Base-by-base conservation (phyloP, 2,113 vertebrate genomes). In the Phaethornis superciliosus region DNA sequence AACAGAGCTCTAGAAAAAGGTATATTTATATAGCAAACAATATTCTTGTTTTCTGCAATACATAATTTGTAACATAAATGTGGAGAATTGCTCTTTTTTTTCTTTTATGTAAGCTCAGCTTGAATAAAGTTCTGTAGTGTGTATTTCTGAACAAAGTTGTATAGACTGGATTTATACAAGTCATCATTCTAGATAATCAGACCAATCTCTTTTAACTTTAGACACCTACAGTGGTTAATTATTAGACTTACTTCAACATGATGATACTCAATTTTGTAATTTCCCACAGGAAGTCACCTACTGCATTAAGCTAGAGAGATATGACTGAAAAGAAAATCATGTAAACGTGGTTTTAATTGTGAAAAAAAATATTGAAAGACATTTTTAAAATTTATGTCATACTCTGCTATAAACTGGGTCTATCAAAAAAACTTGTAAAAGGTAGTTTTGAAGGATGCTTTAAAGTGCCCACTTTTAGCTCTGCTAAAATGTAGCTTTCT, bases 1-100 rank as follows among this genome's bases (percentile, higher is more conserved):
- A 96, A 93, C 32, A 79, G 21, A 94, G 27, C 52, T 42, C 24
- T 80, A 62, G 59, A 79, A 74, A 96, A 95, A 96, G 93, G 85
- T 97, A 95, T 82, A 65, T 80, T 72, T 86, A 37, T 37, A 62
- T 37, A 51, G 37, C 24, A 51, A 79, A 70, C 85, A 30, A 56
- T 71, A 26, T 51, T 84, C 20, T 62, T 95, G 32, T 22, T 85
- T 93, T 89, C 33, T 86, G 63, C 30, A 90, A 85, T 12, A 81
- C 22, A 58, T 63, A 67, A 59, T 27, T 33, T 4, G 10, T 77
- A 55, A 30, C 5, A n/a, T 62, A 47, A 70, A 42, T 46, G 1
- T 11, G 2, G 8, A 54, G 7, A 1, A 5, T 42, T 82, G 3
- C 27, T 64, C 1, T 20, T 54, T 56, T 51, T 33, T 37, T 10